Conservation (phyloP, 2,888 invertebrate species). For the Noctua pronuba region DNA sequence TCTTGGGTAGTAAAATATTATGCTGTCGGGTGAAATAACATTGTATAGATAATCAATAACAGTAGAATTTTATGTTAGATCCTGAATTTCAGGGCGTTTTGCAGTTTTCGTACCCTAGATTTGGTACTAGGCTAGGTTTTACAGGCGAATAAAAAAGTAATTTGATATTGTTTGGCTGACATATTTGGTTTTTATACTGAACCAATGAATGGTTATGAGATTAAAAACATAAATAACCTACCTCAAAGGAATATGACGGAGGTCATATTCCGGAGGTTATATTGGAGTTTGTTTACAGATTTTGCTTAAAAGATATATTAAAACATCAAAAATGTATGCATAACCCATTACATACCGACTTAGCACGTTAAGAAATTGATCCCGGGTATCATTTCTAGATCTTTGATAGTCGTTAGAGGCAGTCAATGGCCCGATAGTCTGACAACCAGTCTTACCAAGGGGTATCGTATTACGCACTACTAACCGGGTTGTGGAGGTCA, state of each 20-base stretch:
- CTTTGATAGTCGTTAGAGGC: background rate
- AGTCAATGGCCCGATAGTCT: background rate
- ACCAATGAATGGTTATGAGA: background rate
- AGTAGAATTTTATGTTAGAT: constrained; percentile 84
- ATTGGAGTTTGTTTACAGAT: background rate
- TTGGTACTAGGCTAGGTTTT: background rate
- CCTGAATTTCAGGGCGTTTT: constrained; percentile 71
- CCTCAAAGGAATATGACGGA: background rate
- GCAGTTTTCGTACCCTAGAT: constrained; percentile 49
- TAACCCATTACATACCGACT: background rate
- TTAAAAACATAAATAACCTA: background rate
- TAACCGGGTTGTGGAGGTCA: background rate
- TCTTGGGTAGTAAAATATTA: constrained; percentile 90
- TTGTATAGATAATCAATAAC: constrained; percentile 91
- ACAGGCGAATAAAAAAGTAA: background rate
- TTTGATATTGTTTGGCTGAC: background rate
- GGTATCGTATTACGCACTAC: background rate
- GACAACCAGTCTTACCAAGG: background rate
- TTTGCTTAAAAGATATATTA: background rate
- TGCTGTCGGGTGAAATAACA: constrained; percentile 90
- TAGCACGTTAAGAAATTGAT: no score
- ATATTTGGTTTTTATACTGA: background rate
- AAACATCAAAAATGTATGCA: background rate
- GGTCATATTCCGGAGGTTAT: no score
- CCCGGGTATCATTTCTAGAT: background rate